These are phyloP conservation scores for Pomacea maculata DNA, from an alignment of 1,140 invertebrate genomes.

Conservation along the genomic window DNA sequence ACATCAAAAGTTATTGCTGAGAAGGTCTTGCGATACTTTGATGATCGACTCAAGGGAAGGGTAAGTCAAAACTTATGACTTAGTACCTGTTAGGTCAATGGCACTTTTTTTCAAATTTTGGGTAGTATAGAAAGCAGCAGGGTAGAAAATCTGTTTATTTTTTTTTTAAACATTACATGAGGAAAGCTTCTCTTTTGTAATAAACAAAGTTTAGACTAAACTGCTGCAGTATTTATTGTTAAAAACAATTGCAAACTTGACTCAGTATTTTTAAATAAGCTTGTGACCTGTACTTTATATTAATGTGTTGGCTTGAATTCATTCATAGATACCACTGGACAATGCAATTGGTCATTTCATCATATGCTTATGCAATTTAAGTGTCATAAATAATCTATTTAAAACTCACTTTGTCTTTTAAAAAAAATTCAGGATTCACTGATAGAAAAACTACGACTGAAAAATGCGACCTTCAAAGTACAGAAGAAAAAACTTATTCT, in stretches of 20 bases:
- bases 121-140: not conserved
- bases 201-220: not conserved
- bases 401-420: constrained; percentile 4
- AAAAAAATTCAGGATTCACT: constrained; percentile 57
- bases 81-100: not conserved
- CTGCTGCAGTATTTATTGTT: too few species aligned
- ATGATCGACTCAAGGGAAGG: constrained; percentile 60
- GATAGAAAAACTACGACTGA: constrained; percentile 64
- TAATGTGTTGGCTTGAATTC: not conserved
- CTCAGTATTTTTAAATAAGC: not conserved
- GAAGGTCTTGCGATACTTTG: constrained; percentile 64
- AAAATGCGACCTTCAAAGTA: constrained; percentile 63
- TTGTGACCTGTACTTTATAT: not conserved
- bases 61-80: constrained; percentile 40
- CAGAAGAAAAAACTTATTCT: constrained; percentile 64
- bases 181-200: too few species aligned
- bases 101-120: not conserved
- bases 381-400: not conserved
- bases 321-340: too few species aligned
- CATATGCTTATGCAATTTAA: not conserved
- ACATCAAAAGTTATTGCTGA: constrained; percentile 63
- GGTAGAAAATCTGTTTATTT: not conserved
- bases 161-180: too few species aligned
- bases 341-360: too few species aligned
- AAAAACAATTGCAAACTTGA: not conserved